phyloP scores from a whole-genome alignment of 1,140 invertebrate species.

The Patella vulgata region DNA sequence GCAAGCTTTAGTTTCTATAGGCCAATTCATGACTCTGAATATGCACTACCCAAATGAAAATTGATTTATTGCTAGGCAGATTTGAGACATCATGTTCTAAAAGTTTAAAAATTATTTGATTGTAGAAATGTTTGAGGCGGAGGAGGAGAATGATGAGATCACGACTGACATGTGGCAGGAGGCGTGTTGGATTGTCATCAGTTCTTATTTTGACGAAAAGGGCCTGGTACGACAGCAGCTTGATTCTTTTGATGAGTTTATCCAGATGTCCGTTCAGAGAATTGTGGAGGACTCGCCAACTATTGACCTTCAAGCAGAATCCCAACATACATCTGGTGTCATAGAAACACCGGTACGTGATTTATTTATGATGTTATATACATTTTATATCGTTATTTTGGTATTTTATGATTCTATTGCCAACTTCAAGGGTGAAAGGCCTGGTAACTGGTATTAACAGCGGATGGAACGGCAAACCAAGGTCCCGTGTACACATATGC shows the following conservation, averaged over 20 bases:
- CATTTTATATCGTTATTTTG: no score
- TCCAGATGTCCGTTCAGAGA: slow-evolving; percentile 98
- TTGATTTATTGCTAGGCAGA: no score
- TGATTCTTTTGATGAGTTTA: slow-evolving; percentile 99
- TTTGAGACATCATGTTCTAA: no score
- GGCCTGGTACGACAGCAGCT: slow-evolving; percentile 97
- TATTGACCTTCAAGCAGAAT: slow-evolving; percentile 97
- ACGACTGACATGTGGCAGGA: slow-evolving; percentile 97
- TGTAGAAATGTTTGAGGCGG: slow-evolving; percentile 45
- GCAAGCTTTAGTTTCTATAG: no score
- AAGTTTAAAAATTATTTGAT: no score
- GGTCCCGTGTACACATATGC: no score
- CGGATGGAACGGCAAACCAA: no score
- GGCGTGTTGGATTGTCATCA: slow-evolving; percentile 99
- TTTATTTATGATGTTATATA: background rate
- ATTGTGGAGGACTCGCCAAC: slow-evolving; percentile 98
- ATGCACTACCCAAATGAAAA: no score
- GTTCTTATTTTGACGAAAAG: slow-evolving; percentile 99
- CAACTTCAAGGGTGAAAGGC: no score
- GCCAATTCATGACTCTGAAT: no score
- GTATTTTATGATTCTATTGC: slow-evolving; percentile 2
- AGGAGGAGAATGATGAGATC: slow-evolving; percentile 76
- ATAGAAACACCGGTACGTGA: slow-evolving; percentile 86
- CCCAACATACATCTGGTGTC: slow-evolving; percentile 92
- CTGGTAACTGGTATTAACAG: no score